Base-by-base conservation (phyloP, 2,888 invertebrate species). In the Andrena trimmerana region DNA sequence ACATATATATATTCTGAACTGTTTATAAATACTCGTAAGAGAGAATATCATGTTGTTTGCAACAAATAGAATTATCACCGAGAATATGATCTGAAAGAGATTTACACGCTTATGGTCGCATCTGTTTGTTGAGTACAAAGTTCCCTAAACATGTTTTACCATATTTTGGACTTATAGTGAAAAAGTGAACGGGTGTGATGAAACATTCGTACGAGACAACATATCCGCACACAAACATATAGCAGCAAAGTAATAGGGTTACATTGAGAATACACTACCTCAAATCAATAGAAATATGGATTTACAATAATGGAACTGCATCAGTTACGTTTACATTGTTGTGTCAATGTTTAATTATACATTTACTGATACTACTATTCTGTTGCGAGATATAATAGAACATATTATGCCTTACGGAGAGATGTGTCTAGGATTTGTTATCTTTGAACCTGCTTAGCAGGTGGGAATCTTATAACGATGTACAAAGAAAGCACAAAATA, bases 231-330 rank as follows among this genome's bases (percentile, higher is more conserved):
- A 92, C 89, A 91, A 13, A 89, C 90, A 90, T 91, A 92, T 92
- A 92, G 91, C 91, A 91, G 89, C 90, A 92, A 92, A 90, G 88
- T 91, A 91, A 92, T 92, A 92, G 91, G 90, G 89, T 92, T 90
- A 91, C 91, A 92, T 90, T 91, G 88, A 57, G 57, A 91, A 92
- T 90, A 90, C 92, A 91, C 93, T 93, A 93, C 93, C 93, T 93
- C 93, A 93, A 90, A 91, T 89, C 92, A 91, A 91, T 91, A 92
- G 90, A 89, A 90, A 91, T 87, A 90, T 89, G 83, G 87, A 89
- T 89, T 90, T 90, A 90, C 89, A 89, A 86, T 88, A 90, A 86
- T 85, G 76, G 77, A 87, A 84, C 78, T 82, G 86, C 84, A 36
- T 69, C 86, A 87, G 87, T 82, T 83, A 71, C 87, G 84, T 87